Evolutionary conservation across 2,888 invertebrate genomes (phyloP).

Genomic region (Andrena bucephala): DNA sequence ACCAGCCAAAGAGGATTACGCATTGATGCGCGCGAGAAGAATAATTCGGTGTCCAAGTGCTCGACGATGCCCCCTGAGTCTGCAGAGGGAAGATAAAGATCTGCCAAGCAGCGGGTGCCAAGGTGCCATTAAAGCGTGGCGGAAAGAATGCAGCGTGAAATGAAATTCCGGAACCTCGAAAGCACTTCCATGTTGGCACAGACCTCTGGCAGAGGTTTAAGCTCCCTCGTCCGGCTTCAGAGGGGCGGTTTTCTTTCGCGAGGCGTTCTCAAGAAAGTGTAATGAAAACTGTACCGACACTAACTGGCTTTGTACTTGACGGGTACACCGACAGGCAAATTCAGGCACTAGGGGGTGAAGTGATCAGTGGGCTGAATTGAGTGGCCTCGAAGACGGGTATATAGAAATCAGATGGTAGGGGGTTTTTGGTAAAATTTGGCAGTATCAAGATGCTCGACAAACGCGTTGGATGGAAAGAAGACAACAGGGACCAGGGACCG

Average conservation of each 20-base stretch:
- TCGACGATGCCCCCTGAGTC: not conserved
- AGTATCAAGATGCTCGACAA: constrained; percentile 57
- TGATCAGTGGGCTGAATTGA: constrained; percentile 6
- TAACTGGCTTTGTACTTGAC: not conserved
- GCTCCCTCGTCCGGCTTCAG: not conserved
- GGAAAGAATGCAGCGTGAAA: not conserved
- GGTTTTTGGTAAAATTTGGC: constrained; percentile 47
- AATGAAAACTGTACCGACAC: constrained; percentile 15
- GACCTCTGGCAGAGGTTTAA: constrained; percentile 1
- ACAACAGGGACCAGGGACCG: constrained; percentile 17
- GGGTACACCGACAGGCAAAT: not conserved
- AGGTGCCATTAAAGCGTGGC: not conserved
- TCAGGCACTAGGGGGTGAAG: constrained; percentile 26
- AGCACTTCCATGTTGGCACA: not conserved
- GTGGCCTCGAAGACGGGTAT: constrained; percentile 10
- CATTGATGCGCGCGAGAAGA: not conserved
- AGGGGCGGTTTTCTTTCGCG: not conserved
- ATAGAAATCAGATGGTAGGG: constrained; percentile 27
- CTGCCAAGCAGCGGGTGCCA: constrained; percentile 14
- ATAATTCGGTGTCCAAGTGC: not conserved
- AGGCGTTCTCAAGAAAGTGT: constrained; percentile 9
- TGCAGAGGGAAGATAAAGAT: constrained; percentile 2
- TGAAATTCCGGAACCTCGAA: not conserved
- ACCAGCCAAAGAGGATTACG: not conserved
- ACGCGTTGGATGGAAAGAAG: constrained; percentile 23